Percentiles rank a stretch among this genome's conserved stretches.
These are phyloP conservation scores for Acheta domesticus DNA, from an alignment of 2,888 invertebrate species.

Conservation along the genomic window DNA sequence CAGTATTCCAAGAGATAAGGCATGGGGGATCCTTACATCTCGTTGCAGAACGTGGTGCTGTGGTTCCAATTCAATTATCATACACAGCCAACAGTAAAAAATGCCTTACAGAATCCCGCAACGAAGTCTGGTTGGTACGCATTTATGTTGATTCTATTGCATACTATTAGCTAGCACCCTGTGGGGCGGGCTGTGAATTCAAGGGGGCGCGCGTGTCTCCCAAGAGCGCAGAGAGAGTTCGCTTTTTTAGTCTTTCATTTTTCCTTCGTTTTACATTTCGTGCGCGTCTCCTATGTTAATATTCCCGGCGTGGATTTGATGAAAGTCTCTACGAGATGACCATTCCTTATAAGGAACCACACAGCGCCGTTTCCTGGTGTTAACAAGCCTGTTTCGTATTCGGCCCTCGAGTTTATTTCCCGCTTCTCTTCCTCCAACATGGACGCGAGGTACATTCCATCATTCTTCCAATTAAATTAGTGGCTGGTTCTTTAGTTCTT, in stretches of 20 bases:
- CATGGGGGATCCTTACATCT: background rate
- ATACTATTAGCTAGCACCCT: background rate
- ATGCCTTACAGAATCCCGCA: background rate
- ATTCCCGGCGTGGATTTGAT: background rate
- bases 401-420: no score
- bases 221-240: background rate
- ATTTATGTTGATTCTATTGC: conserved; percentile 18
- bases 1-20: background rate
- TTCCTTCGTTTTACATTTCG: background rate
- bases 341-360: conserved; percentile 18
- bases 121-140: conserved; percentile 9
- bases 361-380: background rate
- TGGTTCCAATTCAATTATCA: background rate
- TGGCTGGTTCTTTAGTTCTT: background rate
- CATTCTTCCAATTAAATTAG: background rate
- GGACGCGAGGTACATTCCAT: background rate
- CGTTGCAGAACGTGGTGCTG: background rate
- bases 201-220: conserved; percentile 1
- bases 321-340: background rate
- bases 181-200: background rate
- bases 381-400: background rate
- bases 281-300: background rate
- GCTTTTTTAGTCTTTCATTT: background rate
- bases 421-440: no score
- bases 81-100: conserved; percentile 5